Percentiles rank a stretch among this genome's conserved stretches.
Evolutionary conservation across 2,888 invertebrate genomes (phyloP).

Genomic region (Dendrolimus houi): DNA sequence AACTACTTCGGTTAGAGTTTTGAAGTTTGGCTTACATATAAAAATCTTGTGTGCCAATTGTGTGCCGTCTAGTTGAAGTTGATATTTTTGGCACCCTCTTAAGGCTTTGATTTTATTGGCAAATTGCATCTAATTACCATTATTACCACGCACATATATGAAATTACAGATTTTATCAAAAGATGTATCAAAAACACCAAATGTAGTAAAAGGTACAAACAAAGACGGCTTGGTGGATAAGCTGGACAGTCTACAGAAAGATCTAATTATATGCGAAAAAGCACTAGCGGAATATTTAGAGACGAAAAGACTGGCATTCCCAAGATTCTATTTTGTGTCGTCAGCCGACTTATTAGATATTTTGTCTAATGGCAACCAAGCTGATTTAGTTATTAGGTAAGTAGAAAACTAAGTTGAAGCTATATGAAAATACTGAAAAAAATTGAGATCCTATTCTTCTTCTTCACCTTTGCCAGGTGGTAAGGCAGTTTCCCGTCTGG

Average conservation of each 20-base stretch:
- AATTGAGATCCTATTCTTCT: no score
- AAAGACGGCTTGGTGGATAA: constrained; percentile 86
- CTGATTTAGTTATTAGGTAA: constrained; percentile 84
- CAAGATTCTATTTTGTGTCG: constrained; percentile 97
- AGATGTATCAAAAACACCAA: constrained; percentile 87
- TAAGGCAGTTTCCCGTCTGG: no score
- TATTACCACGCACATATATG: no score
- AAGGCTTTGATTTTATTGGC: no score
- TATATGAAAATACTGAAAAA: no score
- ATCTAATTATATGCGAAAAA: constrained; percentile 94
- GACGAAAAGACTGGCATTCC: constrained; percentile 96
- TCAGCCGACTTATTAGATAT: constrained; percentile 96
- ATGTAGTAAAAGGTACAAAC: constrained; percentile 94
- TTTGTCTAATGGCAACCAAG: constrained; percentile 96
- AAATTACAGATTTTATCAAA: constrained; percentile 78
- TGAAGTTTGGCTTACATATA: no score
- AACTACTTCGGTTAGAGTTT: no score
- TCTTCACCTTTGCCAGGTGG: no score
- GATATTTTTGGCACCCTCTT: no score
- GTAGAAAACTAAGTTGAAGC: background rate
- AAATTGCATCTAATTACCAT: no score
- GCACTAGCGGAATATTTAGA: constrained; percentile 97
- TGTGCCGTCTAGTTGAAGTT: no score
- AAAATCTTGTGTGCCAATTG: no score
- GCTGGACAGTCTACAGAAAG: constrained; percentile 88